A percentile compares a stretch with the other conserved stretches of the same genome.
phyloP scores from a whole-genome alignment of 2,888 invertebrate genomes.

The Pyrochroa serraticornis region DNA sequence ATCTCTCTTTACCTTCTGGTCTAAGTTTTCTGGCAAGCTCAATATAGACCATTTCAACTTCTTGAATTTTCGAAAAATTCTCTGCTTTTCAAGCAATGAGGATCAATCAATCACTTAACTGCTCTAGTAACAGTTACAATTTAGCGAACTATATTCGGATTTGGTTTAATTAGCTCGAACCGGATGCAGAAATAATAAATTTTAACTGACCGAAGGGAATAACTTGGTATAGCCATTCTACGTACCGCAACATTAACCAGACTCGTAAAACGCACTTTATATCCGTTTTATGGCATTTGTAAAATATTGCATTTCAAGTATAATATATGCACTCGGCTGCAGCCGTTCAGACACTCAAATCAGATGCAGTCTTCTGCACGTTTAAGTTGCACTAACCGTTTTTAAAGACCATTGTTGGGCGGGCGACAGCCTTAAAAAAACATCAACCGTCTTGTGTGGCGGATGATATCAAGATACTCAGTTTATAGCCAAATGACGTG shows the following conservation, averaged over 20 bases:
- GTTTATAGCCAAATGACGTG: too few species aligned
- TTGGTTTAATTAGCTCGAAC: slow-evolving; percentile 55
- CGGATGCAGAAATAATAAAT: slow-evolving; percentile 60
- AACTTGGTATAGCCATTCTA: slow-evolving; percentile 54
- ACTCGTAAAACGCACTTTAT: slow-evolving; percentile 60
- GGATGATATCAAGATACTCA: too few species aligned
- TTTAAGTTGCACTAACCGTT: slow-evolving; percentile 16
- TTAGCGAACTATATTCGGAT: slow-evolving; percentile 43
- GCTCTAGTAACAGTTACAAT: slow-evolving; percentile 34
- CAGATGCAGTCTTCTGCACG: slow-evolving; percentile 21
- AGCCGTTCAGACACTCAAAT: slow-evolving; percentile 32
- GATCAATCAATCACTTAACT: background rate
- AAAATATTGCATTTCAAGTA: slow-evolving; percentile 60
- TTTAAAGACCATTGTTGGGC: slow-evolving; percentile 14
- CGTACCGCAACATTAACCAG: slow-evolving; percentile 60
- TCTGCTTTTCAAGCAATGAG: background rate
- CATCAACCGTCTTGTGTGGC: too few species aligned
- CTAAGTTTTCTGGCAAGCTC: too few species aligned
- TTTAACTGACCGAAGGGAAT: slow-evolving; percentile 59
- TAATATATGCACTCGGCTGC: slow-evolving; percentile 56
- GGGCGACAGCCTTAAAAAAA: too few species aligned
- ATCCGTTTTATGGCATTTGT: slow-evolving; percentile 60
- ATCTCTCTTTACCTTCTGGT: too few species aligned
- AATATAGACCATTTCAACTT: too few species aligned
- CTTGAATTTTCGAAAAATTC: too few species aligned